Conservation (phyloP, 2,113 vertebrate genomes). For the Promerops cafer region DNA sequence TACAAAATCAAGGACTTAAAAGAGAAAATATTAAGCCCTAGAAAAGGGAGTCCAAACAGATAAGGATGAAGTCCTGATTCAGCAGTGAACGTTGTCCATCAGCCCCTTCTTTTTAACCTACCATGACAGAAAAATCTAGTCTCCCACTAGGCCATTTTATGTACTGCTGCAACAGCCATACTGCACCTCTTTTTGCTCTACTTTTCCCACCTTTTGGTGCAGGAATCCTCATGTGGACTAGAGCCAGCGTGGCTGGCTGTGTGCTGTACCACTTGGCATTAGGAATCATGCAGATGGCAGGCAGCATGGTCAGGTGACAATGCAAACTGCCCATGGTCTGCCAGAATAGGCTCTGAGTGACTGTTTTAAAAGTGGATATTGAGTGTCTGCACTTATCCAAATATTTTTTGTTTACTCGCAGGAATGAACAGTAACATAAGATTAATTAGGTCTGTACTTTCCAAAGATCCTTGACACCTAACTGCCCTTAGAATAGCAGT, state of each 20-base stretch:
- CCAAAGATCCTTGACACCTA: not conserved
- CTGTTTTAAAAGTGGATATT: not conserved
- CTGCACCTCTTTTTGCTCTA: not conserved
- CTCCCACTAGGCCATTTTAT: not conserved
- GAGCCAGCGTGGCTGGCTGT: not conserved
- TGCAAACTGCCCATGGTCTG: not conserved
- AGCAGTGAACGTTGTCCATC: not conserved
- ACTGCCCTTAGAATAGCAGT: not conserved
- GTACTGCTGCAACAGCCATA: not conserved
- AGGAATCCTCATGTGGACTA: not conserved
- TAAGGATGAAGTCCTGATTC: not conserved
- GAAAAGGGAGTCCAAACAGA: not conserved
- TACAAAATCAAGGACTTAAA: not conserved
- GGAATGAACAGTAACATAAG: not conserved
- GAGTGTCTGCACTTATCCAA: not conserved
- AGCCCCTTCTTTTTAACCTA: not conserved
- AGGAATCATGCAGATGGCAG: not conserved
- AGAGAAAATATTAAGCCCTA: not conserved
- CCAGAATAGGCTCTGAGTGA: not conserved
- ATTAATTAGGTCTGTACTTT: not conserved
- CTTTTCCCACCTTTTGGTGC: not conserved
- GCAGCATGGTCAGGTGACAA: not conserved
- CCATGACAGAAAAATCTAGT: accelerated
- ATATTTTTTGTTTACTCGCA: not conserved
- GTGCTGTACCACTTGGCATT: not conserved